Evolutionary conservation across 2,888 invertebrate genomes (phyloP).

Genomic region (Bhutanitis thaidina): DNA sequence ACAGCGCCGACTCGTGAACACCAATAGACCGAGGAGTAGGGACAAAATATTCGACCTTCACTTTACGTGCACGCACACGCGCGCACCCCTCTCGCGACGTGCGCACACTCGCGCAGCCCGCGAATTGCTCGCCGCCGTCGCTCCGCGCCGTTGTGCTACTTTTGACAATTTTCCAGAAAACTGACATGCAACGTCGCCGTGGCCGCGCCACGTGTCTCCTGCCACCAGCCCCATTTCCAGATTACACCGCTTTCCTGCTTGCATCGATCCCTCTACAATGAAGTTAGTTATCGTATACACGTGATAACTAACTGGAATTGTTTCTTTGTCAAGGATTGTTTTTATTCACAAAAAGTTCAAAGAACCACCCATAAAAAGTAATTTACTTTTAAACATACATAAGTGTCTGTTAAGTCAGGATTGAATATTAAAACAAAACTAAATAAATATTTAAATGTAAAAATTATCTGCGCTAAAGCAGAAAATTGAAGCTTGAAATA

Average conservation of each 20-base stretch:
- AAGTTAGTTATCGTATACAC: no score
- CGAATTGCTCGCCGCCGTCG: constrained; percentile 44
- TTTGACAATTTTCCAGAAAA: constrained; percentile 79
- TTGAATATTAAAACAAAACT: no score
- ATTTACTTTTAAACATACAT: no score
- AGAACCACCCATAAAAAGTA: background rate
- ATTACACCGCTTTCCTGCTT: background rate
- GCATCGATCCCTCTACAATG: background rate
- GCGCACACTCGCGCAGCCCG: constrained; percentile 53
- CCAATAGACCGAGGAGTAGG: constrained; percentile 79
- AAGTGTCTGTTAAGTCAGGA: no score
- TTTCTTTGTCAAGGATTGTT: background rate
- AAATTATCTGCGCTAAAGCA: no score
- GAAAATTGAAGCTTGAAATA: no score
- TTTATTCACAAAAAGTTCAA: background rate
- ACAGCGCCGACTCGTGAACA: constrained; percentile 74
- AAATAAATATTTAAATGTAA: no score
- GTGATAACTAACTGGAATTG: background rate
- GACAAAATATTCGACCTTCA: constrained; percentile 79
- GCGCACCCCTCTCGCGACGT: constrained; percentile 48
- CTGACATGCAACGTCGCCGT: constrained; percentile 69
- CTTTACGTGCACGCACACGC: constrained; percentile 69
- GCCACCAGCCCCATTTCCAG: background rate
- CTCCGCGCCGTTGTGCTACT: constrained; percentile 63
- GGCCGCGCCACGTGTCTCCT: constrained; percentile 45